phyloP scores from a whole-genome alignment of 2,888 invertebrate species.

The Lepidocyrtoides sp. region DNA sequence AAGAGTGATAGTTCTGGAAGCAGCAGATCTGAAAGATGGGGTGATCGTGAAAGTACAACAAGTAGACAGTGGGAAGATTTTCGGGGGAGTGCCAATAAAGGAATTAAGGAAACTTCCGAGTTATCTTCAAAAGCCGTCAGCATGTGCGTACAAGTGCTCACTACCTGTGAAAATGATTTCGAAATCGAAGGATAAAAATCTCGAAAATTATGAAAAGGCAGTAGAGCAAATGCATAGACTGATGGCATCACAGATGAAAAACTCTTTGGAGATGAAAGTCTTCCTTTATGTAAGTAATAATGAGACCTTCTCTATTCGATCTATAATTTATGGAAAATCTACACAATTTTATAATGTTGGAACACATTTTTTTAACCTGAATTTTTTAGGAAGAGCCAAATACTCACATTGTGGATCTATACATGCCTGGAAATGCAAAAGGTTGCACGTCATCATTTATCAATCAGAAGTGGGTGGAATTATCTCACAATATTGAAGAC shows the following conservation, averaged over 20 bases:
- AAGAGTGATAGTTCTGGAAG: conserved; percentile 49
- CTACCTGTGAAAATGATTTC: conserved; percentile 5
- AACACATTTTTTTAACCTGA: too few relatives aligned
- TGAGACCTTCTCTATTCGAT: too few relatives aligned
- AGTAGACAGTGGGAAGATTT: background rate
- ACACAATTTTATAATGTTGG: too few relatives aligned
- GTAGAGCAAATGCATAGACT: too few relatives aligned
- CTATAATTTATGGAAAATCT: too few relatives aligned
- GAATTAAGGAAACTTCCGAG: background rate
- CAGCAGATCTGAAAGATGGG: background rate
- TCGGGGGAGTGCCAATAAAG: background rate
- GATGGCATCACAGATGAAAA: too few relatives aligned
- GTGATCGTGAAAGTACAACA: background rate
- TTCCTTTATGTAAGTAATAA: background rate
- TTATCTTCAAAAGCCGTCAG: background rate
- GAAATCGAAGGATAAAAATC: too few relatives aligned
- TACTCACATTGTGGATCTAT: conserved; percentile 2
- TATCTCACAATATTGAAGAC: background rate
- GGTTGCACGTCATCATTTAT: conserved; percentile 5
- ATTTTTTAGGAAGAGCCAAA: background rate
- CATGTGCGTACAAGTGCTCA: conserved; percentile 21
- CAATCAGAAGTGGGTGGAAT: background rate
- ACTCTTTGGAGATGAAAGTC: background rate
- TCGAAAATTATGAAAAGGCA: too few relatives aligned
- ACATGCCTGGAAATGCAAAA: background rate